phyloP scores from a whole-genome alignment of 2,113 vertebrate genomes.

The Heptranchias perlo region DNA sequence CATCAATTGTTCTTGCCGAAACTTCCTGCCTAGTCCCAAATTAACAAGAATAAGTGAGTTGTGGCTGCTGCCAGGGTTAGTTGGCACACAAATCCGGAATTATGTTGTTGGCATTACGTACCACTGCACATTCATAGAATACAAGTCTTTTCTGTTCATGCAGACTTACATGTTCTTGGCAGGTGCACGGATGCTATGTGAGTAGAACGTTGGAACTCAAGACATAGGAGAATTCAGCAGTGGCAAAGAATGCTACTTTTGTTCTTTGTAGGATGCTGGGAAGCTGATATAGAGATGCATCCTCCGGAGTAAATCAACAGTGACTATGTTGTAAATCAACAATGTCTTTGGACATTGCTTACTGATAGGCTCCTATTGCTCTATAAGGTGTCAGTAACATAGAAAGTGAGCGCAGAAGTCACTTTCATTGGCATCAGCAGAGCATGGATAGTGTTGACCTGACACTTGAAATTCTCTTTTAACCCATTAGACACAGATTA shows the following conservation, averaged over 20 bases:
- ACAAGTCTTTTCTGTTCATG: slow-evolving; percentile 26
- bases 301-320: background rate
- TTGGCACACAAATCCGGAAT: slow-evolving; percentile 5
- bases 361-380: background rate
- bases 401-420: background rate
- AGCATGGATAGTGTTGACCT: background rate
- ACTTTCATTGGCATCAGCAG: background rate
- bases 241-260: slow-evolving; percentile 18
- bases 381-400: background rate
- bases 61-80: background rate
- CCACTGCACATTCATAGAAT: slow-evolving; percentile 28
- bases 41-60: slow-evolving; percentile 29
- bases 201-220: background rate
- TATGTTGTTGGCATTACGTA: slow-evolving; percentile 28
- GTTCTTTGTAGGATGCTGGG: background rate
- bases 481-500: background rate
- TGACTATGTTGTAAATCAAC: too few species aligned
- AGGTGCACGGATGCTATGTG: slow-evolving; percentile 32
- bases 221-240: background rate
- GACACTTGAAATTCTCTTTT: background rate
- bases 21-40: background rate
- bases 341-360: background rate
- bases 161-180: background rate
- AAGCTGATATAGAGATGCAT: background rate
- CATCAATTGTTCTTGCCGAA: background rate